These are phyloP conservation scores for Neria commutata DNA, from an alignment of 2,888 invertebrate genomes.

Conservation along the genomic window DNA sequence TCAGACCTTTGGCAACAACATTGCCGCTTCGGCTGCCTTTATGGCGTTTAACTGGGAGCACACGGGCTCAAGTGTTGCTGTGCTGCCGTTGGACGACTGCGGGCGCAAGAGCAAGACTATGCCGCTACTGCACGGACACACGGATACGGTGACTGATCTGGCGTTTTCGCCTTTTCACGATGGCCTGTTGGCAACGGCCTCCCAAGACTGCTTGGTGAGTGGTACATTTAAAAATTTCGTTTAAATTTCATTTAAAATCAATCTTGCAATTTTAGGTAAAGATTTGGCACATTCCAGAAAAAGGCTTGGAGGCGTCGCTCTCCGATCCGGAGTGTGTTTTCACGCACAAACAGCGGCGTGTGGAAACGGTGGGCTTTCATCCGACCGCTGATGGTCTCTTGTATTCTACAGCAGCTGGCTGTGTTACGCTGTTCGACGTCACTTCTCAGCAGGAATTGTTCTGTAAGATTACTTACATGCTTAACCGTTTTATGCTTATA, in stretches of 20 bases:
- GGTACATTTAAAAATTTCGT: too few relatives aligned
- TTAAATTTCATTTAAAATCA: not conserved
- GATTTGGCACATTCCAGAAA: conserved; percentile 87
- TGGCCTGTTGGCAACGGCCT: conserved; percentile 87
- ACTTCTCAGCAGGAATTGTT: conserved; percentile 81
- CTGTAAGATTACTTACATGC: conserved; percentile 63
- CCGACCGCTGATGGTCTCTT: conserved; percentile 89
- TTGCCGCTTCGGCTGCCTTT: conserved; percentile 88
- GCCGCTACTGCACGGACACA: conserved; percentile 83
- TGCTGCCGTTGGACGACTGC: conserved; percentile 84
- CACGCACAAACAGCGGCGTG: conserved; percentile 81
- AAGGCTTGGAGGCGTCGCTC: conserved; percentile 77
- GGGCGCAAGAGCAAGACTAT: conserved; percentile 88
- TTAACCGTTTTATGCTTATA: not conserved
- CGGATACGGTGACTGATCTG: conserved; percentile 93
- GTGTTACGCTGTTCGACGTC: conserved; percentile 86
- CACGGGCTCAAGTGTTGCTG: conserved; percentile 88
- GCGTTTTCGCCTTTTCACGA: conserved; percentile 96
- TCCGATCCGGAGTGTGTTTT: conserved; percentile 81
- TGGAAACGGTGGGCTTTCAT: conserved; percentile 91
- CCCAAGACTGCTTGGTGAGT: conserved; percentile 80
- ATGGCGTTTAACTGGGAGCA: conserved; percentile 97
- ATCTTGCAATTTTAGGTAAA: conserved; percentile 69
- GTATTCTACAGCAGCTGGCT: conserved; percentile 82
- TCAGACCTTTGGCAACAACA: conserved; percentile 94